These are phyloP conservation scores for Dascillus cervinus DNA, from an alignment of 2,888 invertebrate species.

Conservation along the genomic window DNA sequence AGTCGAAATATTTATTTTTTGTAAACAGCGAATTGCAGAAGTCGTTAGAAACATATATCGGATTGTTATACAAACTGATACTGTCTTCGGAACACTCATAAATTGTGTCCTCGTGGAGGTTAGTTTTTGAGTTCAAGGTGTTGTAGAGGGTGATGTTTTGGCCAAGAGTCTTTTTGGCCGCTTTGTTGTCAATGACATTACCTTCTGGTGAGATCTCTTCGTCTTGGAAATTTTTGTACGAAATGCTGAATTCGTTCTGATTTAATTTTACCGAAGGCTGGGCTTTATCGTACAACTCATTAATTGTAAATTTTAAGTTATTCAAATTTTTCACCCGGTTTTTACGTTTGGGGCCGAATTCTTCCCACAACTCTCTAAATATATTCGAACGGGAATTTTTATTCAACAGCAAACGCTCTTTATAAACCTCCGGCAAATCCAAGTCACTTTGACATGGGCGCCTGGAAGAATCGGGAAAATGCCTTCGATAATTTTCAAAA, in stretches of 20 bases:
- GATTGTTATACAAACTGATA: slow-evolving; percentile 37
- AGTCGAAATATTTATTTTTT: slow-evolving; percentile 13
- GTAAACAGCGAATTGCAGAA: slow-evolving; percentile 8
- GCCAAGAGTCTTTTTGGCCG: slow-evolving; percentile 9
- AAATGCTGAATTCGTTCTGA: slow-evolving; percentile 1
- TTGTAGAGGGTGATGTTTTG: slow-evolving; percentile 31
- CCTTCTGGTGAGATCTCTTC: slow-evolving; percentile 2
- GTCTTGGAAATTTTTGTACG: slow-evolving; percentile 1
- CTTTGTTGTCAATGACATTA: neutral
- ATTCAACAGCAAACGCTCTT: slow-evolving; percentile 25
- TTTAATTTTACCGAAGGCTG: neutral
- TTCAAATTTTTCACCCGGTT: slow-evolving; percentile 14
- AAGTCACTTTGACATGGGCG: slow-evolving; percentile 18
- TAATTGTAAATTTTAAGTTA: slow-evolving; percentile 28
- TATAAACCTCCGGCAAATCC: slow-evolving; percentile 29
- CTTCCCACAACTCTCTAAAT: slow-evolving; percentile 22
- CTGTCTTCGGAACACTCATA: slow-evolving; percentile 40
- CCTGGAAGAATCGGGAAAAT: slow-evolving; percentile 28
- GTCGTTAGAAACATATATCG: slow-evolving; percentile 30
- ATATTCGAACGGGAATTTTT: slow-evolving; percentile 15
- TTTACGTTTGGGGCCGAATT: slow-evolving; percentile 22
- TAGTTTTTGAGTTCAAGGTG: slow-evolving; percentile 31
- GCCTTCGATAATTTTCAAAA: slow-evolving; percentile 34
- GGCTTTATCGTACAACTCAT: slow-evolving; percentile 23
- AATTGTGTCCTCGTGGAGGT: slow-evolving; percentile 38